Evolutionary conservation across 2,113 vertebrate genomes (phyloP).

Genomic region (Grantiella picta): DNA sequence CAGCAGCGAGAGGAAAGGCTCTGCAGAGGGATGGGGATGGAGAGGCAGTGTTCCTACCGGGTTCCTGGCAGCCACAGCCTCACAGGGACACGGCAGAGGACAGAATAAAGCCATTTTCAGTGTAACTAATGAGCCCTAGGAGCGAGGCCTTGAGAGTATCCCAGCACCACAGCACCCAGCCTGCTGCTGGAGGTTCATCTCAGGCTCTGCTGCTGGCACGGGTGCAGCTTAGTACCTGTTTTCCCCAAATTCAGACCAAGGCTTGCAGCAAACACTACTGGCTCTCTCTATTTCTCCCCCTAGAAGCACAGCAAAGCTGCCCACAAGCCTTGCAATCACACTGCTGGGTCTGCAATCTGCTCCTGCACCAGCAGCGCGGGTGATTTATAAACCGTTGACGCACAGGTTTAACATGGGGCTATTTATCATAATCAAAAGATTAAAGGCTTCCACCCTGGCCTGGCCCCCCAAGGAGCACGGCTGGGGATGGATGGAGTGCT

Average conservation of each 20-base stretch:
- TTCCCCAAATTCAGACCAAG: not conserved
- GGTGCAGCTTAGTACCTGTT: fast-evolving
- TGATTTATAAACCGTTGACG: not conserved
- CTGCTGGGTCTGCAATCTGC: not conserved
- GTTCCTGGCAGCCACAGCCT: not conserved
- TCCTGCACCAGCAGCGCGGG: not conserved
- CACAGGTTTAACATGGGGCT: not conserved
- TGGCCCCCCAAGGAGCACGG: not conserved
- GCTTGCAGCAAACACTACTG: fast-evolving
- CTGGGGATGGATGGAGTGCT: not conserved
- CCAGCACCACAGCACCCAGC: not conserved
- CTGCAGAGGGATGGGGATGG: constrained; percentile 30
- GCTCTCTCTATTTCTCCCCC: not conserved
- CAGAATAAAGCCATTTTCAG: not conserved
- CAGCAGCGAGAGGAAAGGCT: constrained; percentile 80
- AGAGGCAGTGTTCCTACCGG: not conserved
- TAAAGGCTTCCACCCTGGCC: not conserved
- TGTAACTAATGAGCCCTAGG: not conserved
- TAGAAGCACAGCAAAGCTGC: not conserved
- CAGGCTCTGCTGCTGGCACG: fast-evolving
- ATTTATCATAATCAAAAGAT: constrained; percentile 16
- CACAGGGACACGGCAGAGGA: not conserved
- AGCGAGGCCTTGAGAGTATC: not conserved
- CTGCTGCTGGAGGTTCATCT: not conserved
- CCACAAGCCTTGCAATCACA: not conserved